Evolutionary conservation across 2,888 invertebrate species (phyloP), one percentile per base, ranked within the genome.

Genomic region (Erynnis tages): DNA sequence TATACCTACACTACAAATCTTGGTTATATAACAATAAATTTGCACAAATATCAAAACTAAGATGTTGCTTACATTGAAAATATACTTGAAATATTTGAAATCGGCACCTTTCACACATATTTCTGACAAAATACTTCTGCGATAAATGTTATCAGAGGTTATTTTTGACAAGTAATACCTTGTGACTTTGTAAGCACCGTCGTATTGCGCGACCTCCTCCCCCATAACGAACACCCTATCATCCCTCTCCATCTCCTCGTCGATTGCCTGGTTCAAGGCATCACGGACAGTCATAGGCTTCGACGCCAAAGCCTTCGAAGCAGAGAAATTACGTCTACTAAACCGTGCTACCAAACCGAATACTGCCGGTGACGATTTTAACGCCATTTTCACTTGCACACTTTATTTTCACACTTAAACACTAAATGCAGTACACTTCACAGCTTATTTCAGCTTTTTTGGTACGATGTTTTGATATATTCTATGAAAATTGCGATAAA

Each of bases 131-230:
- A 3, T 5, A 35, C 2, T 17, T 7, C 8, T 4, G 2, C 7
- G 14, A 35, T 2, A 10, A 10, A n/a, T 2, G 4, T 4, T n/a
- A 17, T 10, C 10, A 29, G 23, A 35, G 37, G 32, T 52, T 46
- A 54, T 38, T 45, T 34, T 48, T 43, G 37, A 11, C 19, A n/a
- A 4, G 49, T 46, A 4, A 45, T 64, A 89, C 82, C 91, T 91
- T 55, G 94, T 94, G 19, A 99, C 96, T 94, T 98, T 96, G 77
- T 99, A 99, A 41, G 98, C 98, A 58, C 99, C 99, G 76, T 99
- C 98, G 73, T 98, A 99, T 83, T 96, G 94, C n/a, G 98, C 99
- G 0, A 99, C 99, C 90, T 99, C 99, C 82, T 99, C 99, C 30
- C 99, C 99, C 58, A 98, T 69, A 32, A 98, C 74, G 77, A 98